A percentile compares a stretch with the other conserved stretches of the same genome.
Evolutionary conservation across 2,888 invertebrate species (phyloP).

Genomic region (Eupsilia transversa): DNA sequence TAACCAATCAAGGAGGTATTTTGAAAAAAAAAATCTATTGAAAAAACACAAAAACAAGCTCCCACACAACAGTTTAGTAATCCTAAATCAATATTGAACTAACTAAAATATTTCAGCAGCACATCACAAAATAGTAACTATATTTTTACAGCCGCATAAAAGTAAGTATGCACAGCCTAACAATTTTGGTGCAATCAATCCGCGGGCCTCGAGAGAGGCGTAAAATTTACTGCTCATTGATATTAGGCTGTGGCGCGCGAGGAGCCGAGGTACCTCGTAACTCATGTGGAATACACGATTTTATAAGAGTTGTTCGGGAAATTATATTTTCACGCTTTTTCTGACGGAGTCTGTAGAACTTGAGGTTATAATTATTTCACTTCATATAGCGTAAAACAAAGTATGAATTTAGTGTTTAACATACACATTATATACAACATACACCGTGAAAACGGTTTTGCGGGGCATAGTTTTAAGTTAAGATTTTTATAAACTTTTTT

Average conservation of each 20-base stretch:
- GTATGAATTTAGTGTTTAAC: not conserved
- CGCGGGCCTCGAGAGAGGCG: conserved; percentile 28
- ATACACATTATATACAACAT: no score
- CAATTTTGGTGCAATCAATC: conserved; percentile 51
- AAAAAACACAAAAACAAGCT: not conserved
- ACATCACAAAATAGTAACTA: conserved; percentile 15
- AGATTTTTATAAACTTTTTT: no score
- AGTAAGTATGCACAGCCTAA: conserved; percentile 46
- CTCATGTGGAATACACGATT: conserved; percentile 42
- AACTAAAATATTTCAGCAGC: conserved; percentile 4
- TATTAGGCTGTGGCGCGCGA: conserved; percentile 30
- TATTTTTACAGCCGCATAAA: conserved; percentile 43
- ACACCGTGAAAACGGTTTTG: no score
- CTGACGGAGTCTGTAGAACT: not conserved
- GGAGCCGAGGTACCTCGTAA: conserved; percentile 36
- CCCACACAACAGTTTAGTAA: not conserved
- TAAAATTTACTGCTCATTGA: conserved; percentile 59
- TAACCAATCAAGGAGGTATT: not conserved
- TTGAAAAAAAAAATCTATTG: not conserved
- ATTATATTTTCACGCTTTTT: conserved; percentile 26
- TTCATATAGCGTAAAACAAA: not conserved
- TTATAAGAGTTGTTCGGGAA: conserved; percentile 18
- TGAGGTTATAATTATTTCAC: not conserved
- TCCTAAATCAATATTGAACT: conserved; percentile 7
- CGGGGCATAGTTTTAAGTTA: no score